Evolutionary conservation across 2,113 vertebrate genomes (phyloP).

Genomic region (Excalfactoria chinensis): DNA sequence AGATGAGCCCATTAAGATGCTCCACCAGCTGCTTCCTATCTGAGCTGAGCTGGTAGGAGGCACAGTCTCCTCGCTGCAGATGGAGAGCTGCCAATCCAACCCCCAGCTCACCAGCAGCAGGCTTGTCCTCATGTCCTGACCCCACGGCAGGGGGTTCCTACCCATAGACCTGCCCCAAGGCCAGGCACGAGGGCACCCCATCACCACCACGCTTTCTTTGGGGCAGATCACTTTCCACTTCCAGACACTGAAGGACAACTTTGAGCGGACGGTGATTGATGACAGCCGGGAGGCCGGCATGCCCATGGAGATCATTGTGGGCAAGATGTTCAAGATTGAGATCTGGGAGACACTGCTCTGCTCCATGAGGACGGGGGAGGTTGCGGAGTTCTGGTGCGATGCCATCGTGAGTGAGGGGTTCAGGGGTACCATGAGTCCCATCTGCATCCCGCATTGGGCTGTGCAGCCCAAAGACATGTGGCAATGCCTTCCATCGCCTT

Average conservation of each 20-base stretch:
- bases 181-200: not conserved
- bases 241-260: slow-evolving; percentile 86
- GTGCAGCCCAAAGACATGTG: not conserved
- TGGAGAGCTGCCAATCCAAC: not conserved
- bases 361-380: slow-evolving; percentile 88
- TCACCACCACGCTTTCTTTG: not conserved
- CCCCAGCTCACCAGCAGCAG: not conserved
- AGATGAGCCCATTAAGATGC: not conserved
- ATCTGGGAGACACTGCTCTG: slow-evolving; percentile 87
- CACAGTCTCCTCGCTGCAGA: not conserved
- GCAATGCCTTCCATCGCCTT: not conserved
- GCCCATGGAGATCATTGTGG: slow-evolving; percentile 87
- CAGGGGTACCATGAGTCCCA: rapidly evolving
- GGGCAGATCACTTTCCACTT: slow-evolving; percentile 88
- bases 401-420: slow-evolving; percentile 79
- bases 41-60: not conserved
- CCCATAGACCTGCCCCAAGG: rapidly evolving
- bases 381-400: slow-evolving; percentile 91
- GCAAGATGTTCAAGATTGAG: slow-evolving; percentile 92
- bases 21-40: not conserved
- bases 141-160: not conserved
- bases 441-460: not conserved
- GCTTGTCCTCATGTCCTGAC: rapidly evolving
- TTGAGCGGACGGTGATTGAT: slow-evolving; percentile 85
- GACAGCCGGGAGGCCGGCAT: slow-evolving; percentile 82